Evolutionary conservation across 2,888 invertebrate genomes (phyloP).

Genomic region (Heliconius ismenius): DNA sequence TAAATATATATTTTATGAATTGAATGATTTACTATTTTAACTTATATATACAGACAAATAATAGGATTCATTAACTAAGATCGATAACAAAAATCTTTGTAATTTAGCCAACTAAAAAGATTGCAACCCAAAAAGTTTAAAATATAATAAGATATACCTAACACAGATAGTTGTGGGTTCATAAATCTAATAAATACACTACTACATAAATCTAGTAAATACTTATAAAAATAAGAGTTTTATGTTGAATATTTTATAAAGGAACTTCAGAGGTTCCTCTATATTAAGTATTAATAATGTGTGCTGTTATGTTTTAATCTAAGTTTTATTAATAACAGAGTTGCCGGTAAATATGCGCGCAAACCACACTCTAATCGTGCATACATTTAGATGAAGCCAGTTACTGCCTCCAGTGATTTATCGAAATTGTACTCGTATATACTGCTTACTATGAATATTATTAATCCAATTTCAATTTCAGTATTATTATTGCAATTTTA

Average conservation of each 20-base stretch:
- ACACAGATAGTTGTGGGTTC: too few species aligned
- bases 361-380: constrained; percentile 52
- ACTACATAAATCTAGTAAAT: too few species aligned
- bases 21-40: too few species aligned
- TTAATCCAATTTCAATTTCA: neutral
- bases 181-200: too few species aligned
- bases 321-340: constrained; percentile 64
- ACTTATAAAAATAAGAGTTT: neutral
- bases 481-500: neutral
- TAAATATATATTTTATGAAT: too few species aligned
- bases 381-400: constrained; percentile 50
- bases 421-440: neutral
- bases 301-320: constrained; percentile 52
- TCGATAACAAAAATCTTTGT: too few species aligned
- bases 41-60: too few species aligned
- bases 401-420: constrained; percentile 32
- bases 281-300: constrained; percentile 43
- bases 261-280: constrained; percentile 10
- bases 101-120: too few species aligned
- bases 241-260: neutral
- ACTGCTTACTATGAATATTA: neutral
- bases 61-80: too few species aligned
- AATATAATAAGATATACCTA: too few species aligned
- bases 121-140: too few species aligned
- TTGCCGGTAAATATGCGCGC: constrained; percentile 54